These are phyloP conservation scores for Leuciscus waleckii DNA, from an alignment of 2,797 vertebrate species.

Conservation along the genomic window DNA sequence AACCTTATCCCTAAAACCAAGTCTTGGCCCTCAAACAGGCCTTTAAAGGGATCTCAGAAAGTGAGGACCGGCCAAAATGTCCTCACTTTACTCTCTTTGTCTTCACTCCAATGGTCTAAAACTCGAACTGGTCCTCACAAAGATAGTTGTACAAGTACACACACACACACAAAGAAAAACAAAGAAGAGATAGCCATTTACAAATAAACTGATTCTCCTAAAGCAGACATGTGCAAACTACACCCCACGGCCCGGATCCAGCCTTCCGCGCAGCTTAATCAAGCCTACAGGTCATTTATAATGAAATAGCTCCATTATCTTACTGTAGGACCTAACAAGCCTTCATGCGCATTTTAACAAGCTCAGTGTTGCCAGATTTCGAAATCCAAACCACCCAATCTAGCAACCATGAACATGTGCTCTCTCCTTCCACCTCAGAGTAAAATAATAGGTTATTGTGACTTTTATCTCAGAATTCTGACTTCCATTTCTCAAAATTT, in stretches of 20 bases:
- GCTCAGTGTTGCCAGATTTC: not conserved
- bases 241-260: not conserved
- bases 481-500: not conserved
- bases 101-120: too few species aligned
- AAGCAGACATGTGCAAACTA: not conserved
- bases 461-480: not conserved
- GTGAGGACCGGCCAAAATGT: too few species aligned
- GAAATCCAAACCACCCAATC: not conserved
- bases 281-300: not conserved
- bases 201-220: not conserved
- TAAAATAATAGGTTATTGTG: not conserved
- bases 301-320: slow-evolving; percentile 2
- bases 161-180: not conserved
- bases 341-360: not conserved
- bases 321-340: not conserved
- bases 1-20: too few species aligned
- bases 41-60: too few species aligned
- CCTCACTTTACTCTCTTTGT: too few species aligned
- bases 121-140: too few species aligned
- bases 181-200: not conserved
- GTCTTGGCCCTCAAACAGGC: too few species aligned
- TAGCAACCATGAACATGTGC: not conserved
- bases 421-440: not conserved
- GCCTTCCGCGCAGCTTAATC: not conserved
- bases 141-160: too few species aligned